Base-by-base conservation (phyloP, 2,888 invertebrate species). In the Horisme vitalbata region DNA sequence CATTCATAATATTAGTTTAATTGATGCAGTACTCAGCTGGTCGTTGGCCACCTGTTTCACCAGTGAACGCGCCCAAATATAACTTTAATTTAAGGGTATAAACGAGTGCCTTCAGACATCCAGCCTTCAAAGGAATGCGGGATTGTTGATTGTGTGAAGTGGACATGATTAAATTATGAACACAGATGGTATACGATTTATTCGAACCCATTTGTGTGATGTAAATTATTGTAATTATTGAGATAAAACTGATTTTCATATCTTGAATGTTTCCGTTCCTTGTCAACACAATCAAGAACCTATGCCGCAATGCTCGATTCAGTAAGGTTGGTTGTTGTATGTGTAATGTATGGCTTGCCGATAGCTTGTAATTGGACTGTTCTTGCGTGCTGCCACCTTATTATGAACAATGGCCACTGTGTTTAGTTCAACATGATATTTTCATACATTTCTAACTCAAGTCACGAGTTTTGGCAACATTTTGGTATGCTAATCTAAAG, bases 81-180 rank as follows among this genome's bases (percentile, higher is more conserved):
- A 79, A 68, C 70, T 65, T 71, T 80, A 78, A 70, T 79, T 50
- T 75, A 75, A 75, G 81, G 83, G 83, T 85, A 79, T 78, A 73
- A 85, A 84, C 85, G 78, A 88, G 88, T 88, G 88, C 88, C 88
- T 88, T 88, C 79, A 78, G 73, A 80, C 83, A 79, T 85, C 86
- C 86, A 87, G 88, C 87, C 87, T 87, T 87, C 82, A 77, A 65
- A 68, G 71, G 78, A 77, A 73, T 65, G 80, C 80, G 74, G 83
- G 83, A 79, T 83, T 76, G 79, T 81, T 76, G 80, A 80, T 80
- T 75, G 81, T 78, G 77, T 69, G 68, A 72, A 64, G 72, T 67
- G 68, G 71, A 76, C 71, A 69, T 68, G 68, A 70, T 68, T 63
- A 61, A 64, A 59, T 59, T 61, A 62, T 65, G 65, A 62, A 63